phyloP scores from a whole-genome alignment of 2,113 vertebrate species.

The Rhabdomys dilectus region DNA sequence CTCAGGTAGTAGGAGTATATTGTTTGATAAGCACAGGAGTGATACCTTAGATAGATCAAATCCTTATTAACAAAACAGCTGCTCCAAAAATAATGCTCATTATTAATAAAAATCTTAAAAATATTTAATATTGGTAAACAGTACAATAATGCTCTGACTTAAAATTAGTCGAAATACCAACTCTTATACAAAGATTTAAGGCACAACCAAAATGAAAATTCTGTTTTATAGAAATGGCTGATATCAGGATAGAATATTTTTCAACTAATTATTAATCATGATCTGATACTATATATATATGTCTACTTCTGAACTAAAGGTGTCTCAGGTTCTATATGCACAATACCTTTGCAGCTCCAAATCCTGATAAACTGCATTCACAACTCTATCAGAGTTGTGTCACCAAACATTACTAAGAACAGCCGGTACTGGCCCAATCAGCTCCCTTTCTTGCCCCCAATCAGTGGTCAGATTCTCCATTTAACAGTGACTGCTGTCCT shows the following conservation, averaged over 20 bases:
- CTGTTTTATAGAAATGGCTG: conserved; percentile 37
- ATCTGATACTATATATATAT: background rate
- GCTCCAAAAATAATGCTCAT: conserved; percentile 31
- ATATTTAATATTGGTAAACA: background rate
- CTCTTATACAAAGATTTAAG: background rate
- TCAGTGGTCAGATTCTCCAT: conserved; percentile 2
- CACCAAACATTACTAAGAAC: background rate
- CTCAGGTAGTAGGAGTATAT: background rate
- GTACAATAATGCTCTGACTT: background rate
- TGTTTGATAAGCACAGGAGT: background rate
- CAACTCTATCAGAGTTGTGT: background rate
- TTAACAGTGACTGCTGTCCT: background rate
- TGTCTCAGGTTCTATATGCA: background rate
- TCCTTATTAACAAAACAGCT: background rate
- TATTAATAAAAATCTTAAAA: conserved; percentile 40
- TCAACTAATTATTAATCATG: conserved; percentile 23
- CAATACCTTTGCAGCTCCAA: background rate
- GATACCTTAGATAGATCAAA: background rate
- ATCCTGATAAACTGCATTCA: background rate
- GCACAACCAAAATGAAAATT: conserved; percentile 46
- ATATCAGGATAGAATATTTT: background rate
- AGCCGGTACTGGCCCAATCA: background rate
- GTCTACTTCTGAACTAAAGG: conserved; percentile 24
- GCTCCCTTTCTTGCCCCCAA: background rate
- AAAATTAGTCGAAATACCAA: conserved; percentile 56